A percentile compares a stretch with the other conserved stretches of the same genome.
Evolutionary conservation across 1,140 invertebrate species (phyloP).

Genomic region (Solenopsis invicta): DNA sequence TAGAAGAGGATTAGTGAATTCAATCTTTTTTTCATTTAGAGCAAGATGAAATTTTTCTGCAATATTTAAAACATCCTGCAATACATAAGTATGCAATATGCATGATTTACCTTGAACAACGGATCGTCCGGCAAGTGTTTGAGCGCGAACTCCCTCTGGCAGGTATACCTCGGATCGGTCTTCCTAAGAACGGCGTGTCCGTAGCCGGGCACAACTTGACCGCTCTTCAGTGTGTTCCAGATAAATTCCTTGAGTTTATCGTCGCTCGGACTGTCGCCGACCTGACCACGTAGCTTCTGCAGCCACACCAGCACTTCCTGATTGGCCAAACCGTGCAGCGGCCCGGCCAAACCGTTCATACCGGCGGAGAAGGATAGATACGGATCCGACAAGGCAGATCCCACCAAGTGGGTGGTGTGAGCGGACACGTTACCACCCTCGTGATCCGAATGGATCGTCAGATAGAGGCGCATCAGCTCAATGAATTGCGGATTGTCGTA

Average conservation of each 20-base stretch:
- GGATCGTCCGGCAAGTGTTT: slow-evolving; percentile 98
- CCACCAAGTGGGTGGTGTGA: slow-evolving; percentile 97
- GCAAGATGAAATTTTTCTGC: background rate
- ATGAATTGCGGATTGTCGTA: slow-evolving; percentile 95
- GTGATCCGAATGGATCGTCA: slow-evolving; percentile 98
- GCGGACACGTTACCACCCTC: slow-evolving; percentile 98
- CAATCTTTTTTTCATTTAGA: background rate
- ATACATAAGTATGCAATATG: background rate
- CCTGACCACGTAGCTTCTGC: slow-evolving; percentile 92
- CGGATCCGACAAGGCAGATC: slow-evolving; percentile 97
- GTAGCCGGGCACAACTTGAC: slow-evolving; percentile 98
- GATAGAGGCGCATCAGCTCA: slow-evolving; percentile 97
- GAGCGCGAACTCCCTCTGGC: slow-evolving; percentile 97
- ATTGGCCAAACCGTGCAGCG: slow-evolving; percentile 98
- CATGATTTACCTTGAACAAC: slow-evolving; percentile 91
- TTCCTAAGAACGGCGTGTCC: slow-evolving; percentile 98
- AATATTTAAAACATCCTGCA: background rate
- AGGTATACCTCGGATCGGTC: slow-evolving; percentile 98
- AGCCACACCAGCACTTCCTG: slow-evolving; percentile 97
- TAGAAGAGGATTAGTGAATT: background rate
- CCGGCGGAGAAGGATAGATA: slow-evolving; percentile 98
- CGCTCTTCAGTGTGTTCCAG: slow-evolving; percentile 97
- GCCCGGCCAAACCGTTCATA: slow-evolving; percentile 97
- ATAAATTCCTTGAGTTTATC: slow-evolving; percentile 97
- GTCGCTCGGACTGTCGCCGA: slow-evolving; percentile 94